Percentiles rank a stretch among this genome's conserved stretches.
phyloP scores from a whole-genome alignment of 2,797 vertebrate species.

The Psittacula echo region DNA sequence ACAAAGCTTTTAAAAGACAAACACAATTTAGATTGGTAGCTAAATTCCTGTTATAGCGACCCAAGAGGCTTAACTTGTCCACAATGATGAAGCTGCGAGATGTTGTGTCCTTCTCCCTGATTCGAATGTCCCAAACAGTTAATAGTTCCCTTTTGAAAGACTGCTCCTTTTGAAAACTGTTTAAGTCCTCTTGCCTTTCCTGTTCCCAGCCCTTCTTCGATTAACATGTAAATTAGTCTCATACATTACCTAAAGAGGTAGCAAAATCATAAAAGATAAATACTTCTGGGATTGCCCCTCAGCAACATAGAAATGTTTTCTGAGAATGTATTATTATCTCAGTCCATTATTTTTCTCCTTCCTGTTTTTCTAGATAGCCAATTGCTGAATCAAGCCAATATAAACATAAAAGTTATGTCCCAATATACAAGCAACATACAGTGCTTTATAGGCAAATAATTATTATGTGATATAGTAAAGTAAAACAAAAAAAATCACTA shows the following conservation, averaged over 20 bases:
- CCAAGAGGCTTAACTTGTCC: background rate
- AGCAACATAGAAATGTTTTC: background rate
- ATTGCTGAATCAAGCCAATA: background rate
- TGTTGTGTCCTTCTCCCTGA: background rate
- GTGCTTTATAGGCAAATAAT: background rate
- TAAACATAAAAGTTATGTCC: background rate
- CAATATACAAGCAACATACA: background rate
- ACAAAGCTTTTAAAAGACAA: background rate
- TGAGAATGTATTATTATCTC: background rate
- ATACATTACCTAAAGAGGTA: background rate
- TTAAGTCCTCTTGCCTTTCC: background rate
- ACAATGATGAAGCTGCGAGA: background rate
- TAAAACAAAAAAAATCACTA: background rate
- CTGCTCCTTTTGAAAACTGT: background rate
- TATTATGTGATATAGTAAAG: background rate
- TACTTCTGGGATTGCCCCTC: background rate
- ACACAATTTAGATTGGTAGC: background rate
- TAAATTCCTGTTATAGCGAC: background rate
- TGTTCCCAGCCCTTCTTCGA: background rate
- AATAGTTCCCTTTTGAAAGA: background rate
- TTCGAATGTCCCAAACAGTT: background rate
- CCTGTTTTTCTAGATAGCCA: background rate
- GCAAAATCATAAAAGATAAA: background rate
- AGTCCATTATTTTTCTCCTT: background rate
- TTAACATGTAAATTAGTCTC: background rate